Percentiles rank a stretch among this genome's conserved stretches.
phyloP scores from a whole-genome alignment of 2,797 vertebrate genomes.

The Cirrhinus mrigala region DNA sequence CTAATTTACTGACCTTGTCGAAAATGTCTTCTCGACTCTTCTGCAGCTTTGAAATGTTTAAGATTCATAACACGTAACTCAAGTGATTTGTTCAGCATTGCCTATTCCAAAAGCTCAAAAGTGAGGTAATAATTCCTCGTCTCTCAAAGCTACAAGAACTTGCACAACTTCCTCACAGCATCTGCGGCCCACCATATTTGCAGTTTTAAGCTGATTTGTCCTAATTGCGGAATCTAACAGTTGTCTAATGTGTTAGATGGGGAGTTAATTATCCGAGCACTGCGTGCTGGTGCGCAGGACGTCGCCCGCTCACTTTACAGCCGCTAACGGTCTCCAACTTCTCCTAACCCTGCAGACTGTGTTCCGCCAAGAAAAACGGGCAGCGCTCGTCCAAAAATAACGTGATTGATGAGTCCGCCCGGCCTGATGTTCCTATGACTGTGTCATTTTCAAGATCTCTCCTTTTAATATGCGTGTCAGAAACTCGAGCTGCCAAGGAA shows the following conservation, averaged over 20 bases:
- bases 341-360: not conserved
- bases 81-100: not conserved
- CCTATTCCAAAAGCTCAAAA: not conserved
- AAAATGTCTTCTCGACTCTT: not conserved
- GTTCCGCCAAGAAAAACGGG: constrained; percentile 8
- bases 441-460: constrained; percentile 18
- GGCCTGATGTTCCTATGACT: constrained; percentile 25
- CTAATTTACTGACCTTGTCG: not conserved
- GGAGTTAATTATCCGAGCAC: constrained; percentile 55
- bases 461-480: constrained; percentile 38
- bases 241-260: constrained; percentile 48
- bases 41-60: not conserved
- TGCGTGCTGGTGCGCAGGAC: constrained; percentile 25
- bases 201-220: constrained; percentile 48
- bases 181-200: constrained; percentile 34
- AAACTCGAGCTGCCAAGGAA: constrained; percentile 12
- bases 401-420: constrained; percentile 36
- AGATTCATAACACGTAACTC: not conserved
- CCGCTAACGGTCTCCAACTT: not conserved
- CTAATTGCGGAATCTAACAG: constrained; percentile 54
- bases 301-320: not conserved
- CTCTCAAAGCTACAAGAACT: not conserved
- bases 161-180: not conserved
- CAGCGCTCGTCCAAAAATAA: constrained; percentile 33
- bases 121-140: no score